phyloP scores from a whole-genome alignment of 2,113 vertebrate genomes.

The Colistium nudipinnis region DNA sequence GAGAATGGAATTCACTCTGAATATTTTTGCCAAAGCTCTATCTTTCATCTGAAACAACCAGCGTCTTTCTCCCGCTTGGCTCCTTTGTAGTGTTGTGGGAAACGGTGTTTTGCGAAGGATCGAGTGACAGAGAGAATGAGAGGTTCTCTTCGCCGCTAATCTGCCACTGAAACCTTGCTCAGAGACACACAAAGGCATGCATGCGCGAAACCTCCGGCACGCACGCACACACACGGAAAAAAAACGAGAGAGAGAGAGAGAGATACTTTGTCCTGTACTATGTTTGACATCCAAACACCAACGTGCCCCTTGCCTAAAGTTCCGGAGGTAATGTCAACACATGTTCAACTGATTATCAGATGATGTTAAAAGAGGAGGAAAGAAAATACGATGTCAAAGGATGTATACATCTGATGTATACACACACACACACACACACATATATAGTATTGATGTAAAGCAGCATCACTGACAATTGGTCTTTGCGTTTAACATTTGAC shows the following conservation, averaged over 20 bases:
- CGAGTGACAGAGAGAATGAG: constrained; percentile 69
- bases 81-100: constrained; percentile 74
- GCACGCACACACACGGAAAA: constrained; percentile 11
- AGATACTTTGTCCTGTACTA: constrained; percentile 27
- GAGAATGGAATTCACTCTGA: constrained; percentile 57
- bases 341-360: constrained; percentile 15
- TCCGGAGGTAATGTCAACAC: constrained; percentile 17
- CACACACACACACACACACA: too few species aligned
- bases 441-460: constrained; percentile 1
- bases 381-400: background rate
- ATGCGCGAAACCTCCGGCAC: constrained; percentile 3
- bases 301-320: background rate
- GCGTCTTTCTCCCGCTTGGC: constrained; percentile 57
- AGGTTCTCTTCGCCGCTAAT: constrained; percentile 65
- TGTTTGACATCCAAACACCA: constrained; percentile 28
- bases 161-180: constrained; percentile 33
- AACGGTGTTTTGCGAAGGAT: constrained; percentile 68
- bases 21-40: constrained; percentile 71
- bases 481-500: background rate
- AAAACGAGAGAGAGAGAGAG: constrained; percentile 23
- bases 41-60: constrained; percentile 75
- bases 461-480: background rate
- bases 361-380: background rate
- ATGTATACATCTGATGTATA: too few species aligned
- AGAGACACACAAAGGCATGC: constrained; percentile 27